phyloP scores from a whole-genome alignment of 2,797 vertebrate species.

The Notamacropus eugenii region DNA sequence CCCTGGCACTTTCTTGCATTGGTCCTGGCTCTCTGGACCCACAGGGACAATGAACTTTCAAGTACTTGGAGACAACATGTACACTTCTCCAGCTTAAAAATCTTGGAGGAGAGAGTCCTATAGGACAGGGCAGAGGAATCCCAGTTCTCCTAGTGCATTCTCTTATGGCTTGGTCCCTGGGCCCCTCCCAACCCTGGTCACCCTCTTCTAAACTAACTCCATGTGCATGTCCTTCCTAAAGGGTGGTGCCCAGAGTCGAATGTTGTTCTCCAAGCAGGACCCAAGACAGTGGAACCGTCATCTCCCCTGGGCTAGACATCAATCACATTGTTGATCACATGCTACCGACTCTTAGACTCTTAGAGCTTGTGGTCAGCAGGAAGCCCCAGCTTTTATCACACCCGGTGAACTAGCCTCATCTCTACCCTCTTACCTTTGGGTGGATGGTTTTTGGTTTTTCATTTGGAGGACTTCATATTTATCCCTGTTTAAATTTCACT shows the following conservation, averaged over 20 bases:
- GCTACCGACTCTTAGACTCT: too few species aligned
- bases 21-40: background rate
- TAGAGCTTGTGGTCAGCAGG: background rate
- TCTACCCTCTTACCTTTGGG: background rate
- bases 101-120: background rate
- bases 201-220: too few species aligned
- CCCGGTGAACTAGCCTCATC: too few species aligned
- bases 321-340: background rate
- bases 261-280: background rate
- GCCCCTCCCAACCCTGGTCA: background rate
- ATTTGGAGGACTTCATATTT: background rate
- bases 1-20: background rate
- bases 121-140: too few species aligned
- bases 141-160: background rate
- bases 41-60: background rate
- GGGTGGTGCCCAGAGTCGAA: background rate
- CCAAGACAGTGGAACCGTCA: background rate
- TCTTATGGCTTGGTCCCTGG: background rate
- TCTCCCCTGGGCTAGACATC: background rate
- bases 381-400: background rate
- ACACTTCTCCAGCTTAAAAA: background rate
- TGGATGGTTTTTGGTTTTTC: background rate
- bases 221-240: background rate
- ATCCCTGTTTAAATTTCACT: background rate
- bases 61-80: background rate